phyloP scores from a whole-genome alignment of 2,888 invertebrate genomes.

The Acrocyrtus sp. region DNA sequence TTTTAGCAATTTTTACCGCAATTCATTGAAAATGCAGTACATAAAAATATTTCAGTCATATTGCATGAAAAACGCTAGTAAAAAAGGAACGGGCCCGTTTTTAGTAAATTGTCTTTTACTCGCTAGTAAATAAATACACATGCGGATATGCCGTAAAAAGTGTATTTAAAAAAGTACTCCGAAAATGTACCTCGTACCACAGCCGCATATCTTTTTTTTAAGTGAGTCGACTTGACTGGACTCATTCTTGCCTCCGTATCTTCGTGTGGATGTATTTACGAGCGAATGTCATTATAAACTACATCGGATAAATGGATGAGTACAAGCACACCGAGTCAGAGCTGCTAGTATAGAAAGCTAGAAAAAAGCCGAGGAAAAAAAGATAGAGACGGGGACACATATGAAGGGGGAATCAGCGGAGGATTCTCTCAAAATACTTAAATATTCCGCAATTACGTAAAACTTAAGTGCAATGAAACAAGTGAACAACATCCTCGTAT shows the following conservation, averaged over 20 bases:
- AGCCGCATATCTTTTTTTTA: no score
- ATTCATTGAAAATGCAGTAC: slow-evolving; percentile 35
- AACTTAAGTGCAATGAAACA: slow-evolving; percentile 34
- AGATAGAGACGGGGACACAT: slow-evolving; percentile 20
- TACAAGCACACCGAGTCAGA: no score
- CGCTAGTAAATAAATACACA: no score
- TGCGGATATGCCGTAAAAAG: no score
- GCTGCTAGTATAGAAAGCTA: slow-evolving; percentile 3
- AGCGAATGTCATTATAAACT: slow-evolving; percentile 49
- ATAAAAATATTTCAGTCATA: slow-evolving; percentile 23
- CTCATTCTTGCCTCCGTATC: no score
- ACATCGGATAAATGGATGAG: slow-evolving; percentile 32
- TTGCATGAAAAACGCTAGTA: slow-evolving; percentile 9
- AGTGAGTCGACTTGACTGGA: no score
- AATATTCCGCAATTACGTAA: slow-evolving; percentile 46
- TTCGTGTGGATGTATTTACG: slow-evolving; percentile 43
- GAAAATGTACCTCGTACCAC: no score
- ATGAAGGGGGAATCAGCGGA: slow-evolving; percentile 27
- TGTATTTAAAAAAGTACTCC: no score
- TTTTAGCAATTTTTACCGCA: slow-evolving; percentile 19
- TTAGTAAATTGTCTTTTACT: no score
- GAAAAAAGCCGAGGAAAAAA: background rate
- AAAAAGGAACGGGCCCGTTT: slow-evolving; percentile 9
- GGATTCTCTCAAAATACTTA: slow-evolving; percentile 30
- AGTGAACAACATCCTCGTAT: slow-evolving; percentile 39